Evolutionary conservation across 2,888 invertebrate genomes (phyloP), one percentile per base, ranked within the genome.

Genomic region (Eupithecia pulchellata): DNA sequence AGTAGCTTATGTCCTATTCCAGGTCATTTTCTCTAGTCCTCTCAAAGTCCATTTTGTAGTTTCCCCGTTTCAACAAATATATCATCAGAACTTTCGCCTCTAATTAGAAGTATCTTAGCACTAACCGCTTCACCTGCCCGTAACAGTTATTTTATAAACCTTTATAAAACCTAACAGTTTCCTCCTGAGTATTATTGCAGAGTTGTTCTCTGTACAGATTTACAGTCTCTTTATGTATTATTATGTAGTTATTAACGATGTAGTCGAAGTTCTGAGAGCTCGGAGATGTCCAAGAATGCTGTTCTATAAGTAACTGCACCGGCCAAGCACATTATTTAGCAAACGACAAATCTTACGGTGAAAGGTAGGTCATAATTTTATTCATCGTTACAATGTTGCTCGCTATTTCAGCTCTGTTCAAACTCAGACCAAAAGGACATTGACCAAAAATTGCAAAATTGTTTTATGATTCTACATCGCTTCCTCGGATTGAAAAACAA

Each of bases 331-430:
- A 74, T 75, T 73, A 78, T 78, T 77, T 77, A 78, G 77, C 78
- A 77, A 78, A 78, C 72, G 80, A 80, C 78, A 79, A 78, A 79
- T 76, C 75, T 77, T 70, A 72, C 77, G 69, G 79, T 77, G 80
- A 79, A 80, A 80, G 80, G 79, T 80, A 78, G 74, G 79, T 78
- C 75, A 70, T 69, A 58, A 68, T 75, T 73, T 68, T 72, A 72
- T 77, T 71, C 68, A 73, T 76, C 70, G 66, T 74, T 70, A 25
- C 52, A 25, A 20, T 52, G 25, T 25, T 66, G 74, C 69, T 71
- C 69, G 73, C 67, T 69, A 64, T 73, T 72, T 20, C 4, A 58
- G 39, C 58, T 67, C 30, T 36, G 32, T 3, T n/a, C 60, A 14
- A 17, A 57, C 17, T 29, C 29, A 29, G 57, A 61, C 34, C 39